Base-by-base conservation (phyloP, 2,888 invertebrate genomes). In the Ophion ellenae region DNA sequence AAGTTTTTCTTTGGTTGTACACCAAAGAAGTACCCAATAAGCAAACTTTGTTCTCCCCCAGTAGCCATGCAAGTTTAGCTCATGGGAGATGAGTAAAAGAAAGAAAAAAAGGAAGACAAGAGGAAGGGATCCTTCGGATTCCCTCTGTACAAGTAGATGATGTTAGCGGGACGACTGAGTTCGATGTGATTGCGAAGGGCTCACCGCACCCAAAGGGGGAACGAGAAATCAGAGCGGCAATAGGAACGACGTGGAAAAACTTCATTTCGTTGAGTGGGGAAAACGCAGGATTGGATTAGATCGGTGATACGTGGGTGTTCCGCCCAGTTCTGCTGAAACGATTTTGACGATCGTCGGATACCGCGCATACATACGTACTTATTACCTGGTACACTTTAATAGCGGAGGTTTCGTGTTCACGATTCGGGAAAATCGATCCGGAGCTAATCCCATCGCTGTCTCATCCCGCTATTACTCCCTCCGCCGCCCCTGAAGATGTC, bases 211-310 rank as follows among this genome's bases (percentile, higher is more conserved):
- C 64, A 64, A 70, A 20, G 40, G 64, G 59, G 17, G 17, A 17
- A 66, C 45, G 47, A 71, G n/a, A 84, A 73, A 84, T 80, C 71
- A 32, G 75, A 66, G 61, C 67, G 61, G 79, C 66, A 77, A 67
- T 20, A 70, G 79, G 69, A 83, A 83, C 81, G 36, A 69, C 67
- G 82, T 86, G 71, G 81, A 83, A 88, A 88, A 87, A 88, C 86
- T 91, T 90, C 84, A 88, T 90, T 89, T 86, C 59, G 63, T 47
- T 77, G 73, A 81, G 80, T 80, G 76, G 63, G 24, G 17, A 71
- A 53, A 28, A 47, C 40, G 76, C 66, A 47, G 10, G 63, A 84
- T 84, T 75, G 76, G 71, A 84, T 88, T 86, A 87, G 85, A 84
- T 86, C 86, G 81, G 70, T 80, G 84, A 81, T 45, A 47, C 67